A percentile compares a stretch with the other conserved stretches of the same genome.
These are phyloP conservation scores for Dufourea novaeangliae DNA, from an alignment of 1,140 invertebrate species.

Conservation along the genomic window DNA sequence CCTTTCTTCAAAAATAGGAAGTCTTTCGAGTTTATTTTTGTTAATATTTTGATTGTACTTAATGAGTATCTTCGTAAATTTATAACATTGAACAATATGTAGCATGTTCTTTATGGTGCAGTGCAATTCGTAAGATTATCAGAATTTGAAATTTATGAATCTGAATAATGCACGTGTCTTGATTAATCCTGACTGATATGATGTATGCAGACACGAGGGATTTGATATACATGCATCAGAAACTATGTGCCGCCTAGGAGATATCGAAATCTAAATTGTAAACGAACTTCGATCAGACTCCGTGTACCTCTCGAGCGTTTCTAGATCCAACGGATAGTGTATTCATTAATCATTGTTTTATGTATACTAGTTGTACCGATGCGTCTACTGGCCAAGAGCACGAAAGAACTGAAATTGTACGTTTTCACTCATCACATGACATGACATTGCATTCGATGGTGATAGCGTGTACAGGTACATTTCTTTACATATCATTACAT, in stretches of 20 bases:
- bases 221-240: constrained; percentile 21
- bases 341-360: constrained; percentile 34
- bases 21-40: no score
- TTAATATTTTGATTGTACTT: no score
- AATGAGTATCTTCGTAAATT: no score
- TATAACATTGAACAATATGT: no score
- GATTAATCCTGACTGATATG: not conserved
- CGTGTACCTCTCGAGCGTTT: not conserved
- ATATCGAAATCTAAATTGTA: constrained; percentile 40
- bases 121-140: no score
- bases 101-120: no score
- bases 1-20: no score
- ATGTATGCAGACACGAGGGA: not conserved
- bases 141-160: no score
- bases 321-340: constrained; percentile 19
- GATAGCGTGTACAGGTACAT: no score
- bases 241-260: not conserved
- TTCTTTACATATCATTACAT: not conserved
- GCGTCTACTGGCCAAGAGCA: not conserved
- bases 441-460: no score
- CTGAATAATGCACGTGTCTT: no score
- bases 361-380: not conserved
- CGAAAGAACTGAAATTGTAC: not conserved
- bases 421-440: no score
- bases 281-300: constrained; percentile 32